Evolutionary conservation across 2,113 vertebrate genomes (phyloP).

Genomic region (Columbina picui): DNA sequence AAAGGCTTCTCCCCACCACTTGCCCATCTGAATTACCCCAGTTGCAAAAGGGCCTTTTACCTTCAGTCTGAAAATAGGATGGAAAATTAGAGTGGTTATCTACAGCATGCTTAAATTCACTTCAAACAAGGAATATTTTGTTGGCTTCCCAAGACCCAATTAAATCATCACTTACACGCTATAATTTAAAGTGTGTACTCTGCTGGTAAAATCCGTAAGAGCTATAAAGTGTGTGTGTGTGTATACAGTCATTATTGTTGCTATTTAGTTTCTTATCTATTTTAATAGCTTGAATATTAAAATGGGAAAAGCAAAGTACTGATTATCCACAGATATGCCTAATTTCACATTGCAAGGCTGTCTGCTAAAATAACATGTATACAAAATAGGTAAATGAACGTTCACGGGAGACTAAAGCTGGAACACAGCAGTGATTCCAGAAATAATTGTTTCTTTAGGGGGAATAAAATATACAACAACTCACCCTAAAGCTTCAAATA

Average conservation of each 20-base stretch:
- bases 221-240: neutral
- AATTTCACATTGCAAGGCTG: constrained; percentile 1
- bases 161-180: constrained; percentile 6
- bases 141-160: neutral
- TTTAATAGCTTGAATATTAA: constrained; percentile 46
- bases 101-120: neutral
- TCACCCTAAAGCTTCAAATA: constrained; percentile 8
- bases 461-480: neutral
- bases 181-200: constrained; percentile 17
- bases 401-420: neutral
- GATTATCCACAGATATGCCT: constrained; percentile 21
- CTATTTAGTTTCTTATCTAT: neutral
- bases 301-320: constrained; percentile 3
- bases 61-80: neutral
- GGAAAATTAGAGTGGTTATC: constrained; percentile 23
- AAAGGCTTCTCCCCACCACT: neutral
- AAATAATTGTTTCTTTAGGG: constrained; percentile 31
- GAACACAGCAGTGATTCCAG: neutral
- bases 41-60: neutral
- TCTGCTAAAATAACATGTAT: neutral
- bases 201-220: neutral
- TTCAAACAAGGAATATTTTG: constrained; percentile 3
- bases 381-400: neutral
- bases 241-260: neutral
- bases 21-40: neutral